Evolutionary conservation across 2,888 invertebrate genomes (phyloP), one percentile per base, ranked within the genome.

Genomic region (Keiferia lycopersicella): DNA sequence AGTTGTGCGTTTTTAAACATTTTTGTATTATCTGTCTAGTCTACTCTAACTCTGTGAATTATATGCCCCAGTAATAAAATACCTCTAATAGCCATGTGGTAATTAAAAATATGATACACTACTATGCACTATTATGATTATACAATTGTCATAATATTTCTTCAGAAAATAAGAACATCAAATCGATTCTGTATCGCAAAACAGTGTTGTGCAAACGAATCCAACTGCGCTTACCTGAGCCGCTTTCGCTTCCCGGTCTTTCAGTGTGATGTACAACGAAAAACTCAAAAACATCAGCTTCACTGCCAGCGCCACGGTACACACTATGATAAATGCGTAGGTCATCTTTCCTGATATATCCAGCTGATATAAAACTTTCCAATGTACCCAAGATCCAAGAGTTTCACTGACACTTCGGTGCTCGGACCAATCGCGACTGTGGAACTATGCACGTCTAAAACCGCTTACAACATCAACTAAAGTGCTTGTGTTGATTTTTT

Each of bases 251-350:
- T 76, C 75, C 59, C 70, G 73, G 56, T 78, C 71, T 65, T 86
- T 86, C 64, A 87, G 66, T 7, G 88, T 88, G 68, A 85, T 82
- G 73, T 88, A 88, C 69, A 91, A 74, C 1, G 91, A 90, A 67
- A 89, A 88, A 79, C 83, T 85, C 68, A 91, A 75, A 72, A 91
- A 91, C 70, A 89, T 68, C 66, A 91, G 73, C 70, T 91, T 90
- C 53, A 89, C 62, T 59, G 86, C 84, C 45, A 91, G 83, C 8
- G 91, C 91, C 41, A 88, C 83, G 7, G 87, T 83, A 67, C 87
- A 88, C 62, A 91, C 90, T 71, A 90, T 86, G 66, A 91, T 71
- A 73, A 91, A 91, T 39, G 88, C 84, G 74, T 81, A 81, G 66
- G 70, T 82, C 87, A 85, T 86, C 62, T 66, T 81, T 45, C 20